These are phyloP conservation scores for Thripadectes ignobilis DNA, from an alignment of 2,797 vertebrate genomes.

Conservation along the genomic window DNA sequence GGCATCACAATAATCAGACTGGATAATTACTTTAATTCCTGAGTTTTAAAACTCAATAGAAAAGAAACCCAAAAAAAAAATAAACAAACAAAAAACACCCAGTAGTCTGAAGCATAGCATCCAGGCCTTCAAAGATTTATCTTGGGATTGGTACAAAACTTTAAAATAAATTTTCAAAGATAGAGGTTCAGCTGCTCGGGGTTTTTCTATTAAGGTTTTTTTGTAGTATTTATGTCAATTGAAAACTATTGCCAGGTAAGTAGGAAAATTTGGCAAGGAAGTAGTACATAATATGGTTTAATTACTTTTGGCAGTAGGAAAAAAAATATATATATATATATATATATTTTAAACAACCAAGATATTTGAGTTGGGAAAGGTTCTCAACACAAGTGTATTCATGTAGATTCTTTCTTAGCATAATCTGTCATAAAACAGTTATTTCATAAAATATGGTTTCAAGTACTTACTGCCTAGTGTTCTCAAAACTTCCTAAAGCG, in stretches of 20 bases:
- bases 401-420: background rate
- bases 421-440: background rate
- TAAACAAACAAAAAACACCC: background rate
- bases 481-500: background rate
- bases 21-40: background rate
- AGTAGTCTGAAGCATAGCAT: background rate
- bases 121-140: background rate
- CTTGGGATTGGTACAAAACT: background rate
- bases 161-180: background rate
- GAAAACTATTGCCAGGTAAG: background rate
- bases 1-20: background rate
- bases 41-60: background rate
- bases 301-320: background rate
- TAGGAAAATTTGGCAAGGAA: background rate
- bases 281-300: background rate
- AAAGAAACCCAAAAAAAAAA: background rate
- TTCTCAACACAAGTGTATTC: background rate
- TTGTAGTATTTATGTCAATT: background rate
- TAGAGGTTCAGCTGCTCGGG: background rate
- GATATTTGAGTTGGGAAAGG: background rate
- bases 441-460: background rate
- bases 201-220: background rate
- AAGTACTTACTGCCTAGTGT: background rate
- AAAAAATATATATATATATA: background rate
- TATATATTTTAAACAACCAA: background rate